These are phyloP conservation scores for Hemicentrotus pulcherrimus DNA, from an alignment of 35 echinoderm and acorn worm species.

Conservation along the genomic window DNA sequence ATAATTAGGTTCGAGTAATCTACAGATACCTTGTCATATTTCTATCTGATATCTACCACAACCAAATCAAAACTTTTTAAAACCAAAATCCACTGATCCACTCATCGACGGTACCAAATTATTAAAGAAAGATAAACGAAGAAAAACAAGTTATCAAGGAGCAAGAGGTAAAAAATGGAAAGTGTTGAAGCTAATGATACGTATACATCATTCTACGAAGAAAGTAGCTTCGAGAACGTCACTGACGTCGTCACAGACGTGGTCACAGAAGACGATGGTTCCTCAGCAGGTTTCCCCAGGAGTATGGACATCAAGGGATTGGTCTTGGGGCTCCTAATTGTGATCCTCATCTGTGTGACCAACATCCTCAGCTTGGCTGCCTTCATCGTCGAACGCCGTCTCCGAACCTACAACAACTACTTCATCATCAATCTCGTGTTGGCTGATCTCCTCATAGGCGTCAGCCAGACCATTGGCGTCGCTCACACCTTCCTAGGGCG, in stretches of 20 bases:
- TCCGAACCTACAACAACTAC: conserved; percentile 1
- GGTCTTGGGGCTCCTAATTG: not conserved
- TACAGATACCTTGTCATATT: not conserved
- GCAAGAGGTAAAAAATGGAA: not conserved
- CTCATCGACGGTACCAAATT: too few relatives aligned
- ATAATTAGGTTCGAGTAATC: not conserved
- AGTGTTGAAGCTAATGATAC: not conserved
- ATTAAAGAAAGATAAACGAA: not conserved
- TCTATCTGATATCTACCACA: not conserved
- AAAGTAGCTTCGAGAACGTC: not conserved
- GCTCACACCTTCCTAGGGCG: not conserved
- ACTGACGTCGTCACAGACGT: not conserved
- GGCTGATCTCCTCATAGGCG: not conserved
- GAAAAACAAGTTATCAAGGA: not conserved
- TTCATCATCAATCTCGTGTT: not conserved
- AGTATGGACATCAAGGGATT: not conserved
- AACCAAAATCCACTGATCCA: too few relatives aligned
- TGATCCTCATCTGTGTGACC: not conserved
- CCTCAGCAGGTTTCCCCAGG: not conserved
- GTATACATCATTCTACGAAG: not conserved
- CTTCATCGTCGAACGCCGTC: not conserved
- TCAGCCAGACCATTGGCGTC: not conserved
- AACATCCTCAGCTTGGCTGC: not conserved
- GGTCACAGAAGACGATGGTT: not conserved
- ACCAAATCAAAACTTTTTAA: too few relatives aligned